Percentiles rank a stretch among this genome's conserved stretches.
Evolutionary conservation across 2,888 invertebrate species (phyloP).

Genomic region (Synergus gifuensis): DNA sequence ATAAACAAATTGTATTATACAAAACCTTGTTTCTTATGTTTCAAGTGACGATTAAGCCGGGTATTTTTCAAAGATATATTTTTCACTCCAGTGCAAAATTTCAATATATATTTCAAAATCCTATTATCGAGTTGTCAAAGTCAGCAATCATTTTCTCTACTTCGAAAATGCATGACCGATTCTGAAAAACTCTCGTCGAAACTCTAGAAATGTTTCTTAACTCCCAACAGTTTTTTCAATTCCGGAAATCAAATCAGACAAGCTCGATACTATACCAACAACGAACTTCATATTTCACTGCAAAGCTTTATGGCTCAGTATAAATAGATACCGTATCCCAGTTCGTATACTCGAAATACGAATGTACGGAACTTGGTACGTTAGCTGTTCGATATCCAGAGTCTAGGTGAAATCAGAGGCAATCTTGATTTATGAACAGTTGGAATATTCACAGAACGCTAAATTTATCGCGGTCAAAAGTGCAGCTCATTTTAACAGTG

Average conservation of each 20-base stretch:
- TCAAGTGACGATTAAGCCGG: background rate
- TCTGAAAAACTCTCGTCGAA: background rate
- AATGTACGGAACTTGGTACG: constrained; percentile 48
- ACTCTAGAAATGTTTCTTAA: constrained; percentile 19
- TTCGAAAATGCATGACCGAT: background rate
- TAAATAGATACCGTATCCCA: constrained; percentile 54
- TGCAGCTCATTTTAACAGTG: constrained; percentile 46
- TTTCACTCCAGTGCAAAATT: background rate
- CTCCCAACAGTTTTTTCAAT: constrained; percentile 1
- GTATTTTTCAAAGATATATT: background rate
- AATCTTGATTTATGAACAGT: constrained; percentile 66
- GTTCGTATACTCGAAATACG: constrained; percentile 51
- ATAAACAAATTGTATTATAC: constrained; percentile 5
- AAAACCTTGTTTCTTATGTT: background rate
- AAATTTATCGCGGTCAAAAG: constrained; percentile 63
- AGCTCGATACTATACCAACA: constrained; percentile 32
- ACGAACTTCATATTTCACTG: constrained; percentile 50
- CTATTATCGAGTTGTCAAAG: background rate
- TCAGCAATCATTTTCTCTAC: background rate
- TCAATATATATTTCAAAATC: too few relatives aligned
- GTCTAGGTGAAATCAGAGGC: constrained; percentile 59
- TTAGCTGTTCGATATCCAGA: constrained; percentile 58
- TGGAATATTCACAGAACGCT: constrained; percentile 59
- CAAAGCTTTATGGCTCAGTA: constrained; percentile 51
- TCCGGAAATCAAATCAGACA: constrained; percentile 34